These are phyloP conservation scores for Bombus difficillimus DNA, from an alignment of 1,140 invertebrate genomes.

Conservation along the genomic window DNA sequence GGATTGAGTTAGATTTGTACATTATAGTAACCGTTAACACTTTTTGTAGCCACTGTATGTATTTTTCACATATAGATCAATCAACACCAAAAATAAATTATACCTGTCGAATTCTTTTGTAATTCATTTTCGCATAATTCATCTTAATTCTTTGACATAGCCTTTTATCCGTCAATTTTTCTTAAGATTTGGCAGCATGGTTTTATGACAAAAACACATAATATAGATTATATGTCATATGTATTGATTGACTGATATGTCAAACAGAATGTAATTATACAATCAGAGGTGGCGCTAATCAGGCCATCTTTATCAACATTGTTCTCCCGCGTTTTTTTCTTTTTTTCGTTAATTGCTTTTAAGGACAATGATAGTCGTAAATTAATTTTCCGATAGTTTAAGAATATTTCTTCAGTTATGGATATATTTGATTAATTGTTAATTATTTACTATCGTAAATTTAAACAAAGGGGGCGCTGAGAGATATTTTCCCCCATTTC, in stretches of 20 bases:
- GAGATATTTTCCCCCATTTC: background rate
- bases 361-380: background rate
- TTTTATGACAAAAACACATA: background rate
- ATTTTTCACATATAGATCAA: background rate
- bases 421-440: background rate
- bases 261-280: background rate
- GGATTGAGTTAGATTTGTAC: no score
- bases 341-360: background rate
- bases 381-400: background rate
- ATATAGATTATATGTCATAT: background rate
- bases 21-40: no score
- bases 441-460: background rate
- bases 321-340: background rate
- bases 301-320: background rate
- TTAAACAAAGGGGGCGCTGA: background rate
- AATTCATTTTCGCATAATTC: background rate
- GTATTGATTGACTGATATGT: background rate
- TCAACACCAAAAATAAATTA: background rate
- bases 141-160: background rate
- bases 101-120: background rate
- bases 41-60: no score
- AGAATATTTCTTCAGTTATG: background rate
- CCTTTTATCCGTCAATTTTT: background rate
- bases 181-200: no score
- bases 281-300: constrained; percentile 12